Conservation (phyloP, 2,888 invertebrate genomes). For the Hedychridium roseum region DNA sequence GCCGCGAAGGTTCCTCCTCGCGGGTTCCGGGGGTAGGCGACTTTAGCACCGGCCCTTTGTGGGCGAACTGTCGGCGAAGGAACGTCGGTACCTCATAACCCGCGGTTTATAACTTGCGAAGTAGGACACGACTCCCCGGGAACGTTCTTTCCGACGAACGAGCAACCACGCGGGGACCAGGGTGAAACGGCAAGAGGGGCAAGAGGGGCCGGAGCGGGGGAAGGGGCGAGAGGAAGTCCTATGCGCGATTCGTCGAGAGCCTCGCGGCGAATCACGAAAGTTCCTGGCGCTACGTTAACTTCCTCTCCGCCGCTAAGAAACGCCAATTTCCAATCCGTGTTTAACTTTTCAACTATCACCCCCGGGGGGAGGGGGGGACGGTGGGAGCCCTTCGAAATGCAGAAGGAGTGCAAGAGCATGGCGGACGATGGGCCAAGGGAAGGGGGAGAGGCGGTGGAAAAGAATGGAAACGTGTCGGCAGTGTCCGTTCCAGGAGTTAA, state of each 20-base stretch:
- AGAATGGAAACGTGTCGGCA: conserved; percentile 8
- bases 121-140: no score
- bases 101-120: no score
- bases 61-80: no score
- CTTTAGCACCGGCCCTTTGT: no score
- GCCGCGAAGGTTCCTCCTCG: no score
- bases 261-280: conserved; percentile 40
- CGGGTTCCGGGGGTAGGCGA: no score
- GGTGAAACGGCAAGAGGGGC: no score
- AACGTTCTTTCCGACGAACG: no score
- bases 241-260: conserved; percentile 19
- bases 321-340: conserved; percentile 50
- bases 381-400: conserved; percentile 12
- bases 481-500: conserved; percentile 33
- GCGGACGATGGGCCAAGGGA: conserved; percentile 1
- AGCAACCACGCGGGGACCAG: no score
- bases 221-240: no score
- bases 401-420: conserved; percentile 11
- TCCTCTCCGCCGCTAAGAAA: conserved; percentile 33
- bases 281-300: conserved; percentile 39
- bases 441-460: conserved; percentile 5
- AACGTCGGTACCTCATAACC: no score
- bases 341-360: conserved; percentile 51
- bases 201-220: no score
- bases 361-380: conserved; percentile 2